phyloP scores from a whole-genome alignment of 2,797 vertebrate genomes.

The Orestias chungarensis region DNA sequence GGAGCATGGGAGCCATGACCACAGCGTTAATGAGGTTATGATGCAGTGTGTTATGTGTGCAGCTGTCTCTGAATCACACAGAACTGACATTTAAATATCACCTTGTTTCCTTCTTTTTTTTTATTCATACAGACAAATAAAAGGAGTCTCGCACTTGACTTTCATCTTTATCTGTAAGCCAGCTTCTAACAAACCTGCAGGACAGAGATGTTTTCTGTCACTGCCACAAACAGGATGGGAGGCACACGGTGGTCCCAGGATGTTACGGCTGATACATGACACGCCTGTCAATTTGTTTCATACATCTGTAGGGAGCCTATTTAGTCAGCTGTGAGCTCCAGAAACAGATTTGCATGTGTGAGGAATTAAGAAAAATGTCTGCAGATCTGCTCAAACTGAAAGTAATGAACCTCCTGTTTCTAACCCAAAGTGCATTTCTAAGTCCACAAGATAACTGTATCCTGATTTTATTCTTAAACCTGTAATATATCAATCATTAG shows the following conservation, averaged over 20 bases:
- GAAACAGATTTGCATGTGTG: constrained; percentile 23
- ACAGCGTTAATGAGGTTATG: constrained; percentile 68
- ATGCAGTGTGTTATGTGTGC: constrained; percentile 58
- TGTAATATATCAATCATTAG: background rate
- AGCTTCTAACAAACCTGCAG: constrained; percentile 25
- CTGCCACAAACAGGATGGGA: constrained; percentile 23
- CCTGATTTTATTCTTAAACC: background rate
- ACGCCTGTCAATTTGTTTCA: constrained; percentile 39
- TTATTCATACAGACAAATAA: constrained; percentile 74
- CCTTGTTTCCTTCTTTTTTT: constrained; percentile 3
- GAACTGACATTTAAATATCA: constrained; percentile 74
- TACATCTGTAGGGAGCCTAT: constrained; percentile 43
- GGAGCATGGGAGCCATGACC: constrained; percentile 56
- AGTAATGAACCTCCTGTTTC: no score
- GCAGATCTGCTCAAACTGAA: background rate
- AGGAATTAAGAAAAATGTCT: constrained; percentile 17
- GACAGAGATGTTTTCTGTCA: constrained; percentile 52
- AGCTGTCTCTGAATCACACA: constrained; percentile 70
- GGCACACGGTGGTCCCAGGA: constrained; percentile 61
- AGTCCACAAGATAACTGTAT: background rate
- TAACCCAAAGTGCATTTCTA: background rate
- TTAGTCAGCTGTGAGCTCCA: constrained; percentile 46
- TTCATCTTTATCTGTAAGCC: constrained; percentile 36
- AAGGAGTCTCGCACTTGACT: constrained; percentile 70
- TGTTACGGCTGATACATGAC: constrained; percentile 46